Conservation (phyloP, 2,888 invertebrate genomes). For the Tromatobia lineatoria region DNA sequence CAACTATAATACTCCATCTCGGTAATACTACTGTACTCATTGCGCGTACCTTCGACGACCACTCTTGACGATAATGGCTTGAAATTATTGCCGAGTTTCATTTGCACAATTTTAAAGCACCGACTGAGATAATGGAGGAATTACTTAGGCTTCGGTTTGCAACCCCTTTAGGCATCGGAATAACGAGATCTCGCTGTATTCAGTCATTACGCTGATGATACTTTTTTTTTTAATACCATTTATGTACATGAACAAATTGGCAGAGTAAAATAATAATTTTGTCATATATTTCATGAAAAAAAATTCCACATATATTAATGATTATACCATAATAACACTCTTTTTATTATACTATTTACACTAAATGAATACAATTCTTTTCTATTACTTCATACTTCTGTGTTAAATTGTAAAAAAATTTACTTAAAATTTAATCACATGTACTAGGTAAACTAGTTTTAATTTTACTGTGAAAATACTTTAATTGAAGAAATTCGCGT, state of each 20-base stretch:
- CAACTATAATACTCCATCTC: slow-evolving; percentile 39
- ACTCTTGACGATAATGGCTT: slow-evolving; percentile 39
- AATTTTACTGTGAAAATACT: too few species aligned
- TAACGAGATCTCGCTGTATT: slow-evolving; percentile 43
- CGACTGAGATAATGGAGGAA: slow-evolving; percentile 18
- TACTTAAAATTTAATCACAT: too few species aligned
- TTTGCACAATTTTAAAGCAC: slow-evolving; percentile 41
- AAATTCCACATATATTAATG: neutral
- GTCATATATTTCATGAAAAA: neutral
- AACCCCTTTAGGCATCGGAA: neutral
- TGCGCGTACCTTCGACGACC: slow-evolving; percentile 27
- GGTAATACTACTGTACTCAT: slow-evolving; percentile 31
- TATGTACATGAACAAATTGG: neutral
- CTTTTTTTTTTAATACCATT: neutral
- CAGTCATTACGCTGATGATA: neutral
- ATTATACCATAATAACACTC: too few species aligned
- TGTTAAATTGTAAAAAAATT: too few species aligned
- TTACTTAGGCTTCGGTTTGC: slow-evolving; percentile 18
- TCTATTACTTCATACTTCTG: too few species aligned
- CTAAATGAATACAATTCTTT: too few species aligned
- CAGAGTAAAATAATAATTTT: neutral
- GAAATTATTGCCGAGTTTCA: slow-evolving; percentile 32
- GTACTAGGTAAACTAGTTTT: too few species aligned
- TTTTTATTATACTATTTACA: too few species aligned
- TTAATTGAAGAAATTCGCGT: too few species aligned